These are phyloP conservation scores for Catocala nupta DNA, from an alignment of 2,888 invertebrate species.

Conservation along the genomic window DNA sequence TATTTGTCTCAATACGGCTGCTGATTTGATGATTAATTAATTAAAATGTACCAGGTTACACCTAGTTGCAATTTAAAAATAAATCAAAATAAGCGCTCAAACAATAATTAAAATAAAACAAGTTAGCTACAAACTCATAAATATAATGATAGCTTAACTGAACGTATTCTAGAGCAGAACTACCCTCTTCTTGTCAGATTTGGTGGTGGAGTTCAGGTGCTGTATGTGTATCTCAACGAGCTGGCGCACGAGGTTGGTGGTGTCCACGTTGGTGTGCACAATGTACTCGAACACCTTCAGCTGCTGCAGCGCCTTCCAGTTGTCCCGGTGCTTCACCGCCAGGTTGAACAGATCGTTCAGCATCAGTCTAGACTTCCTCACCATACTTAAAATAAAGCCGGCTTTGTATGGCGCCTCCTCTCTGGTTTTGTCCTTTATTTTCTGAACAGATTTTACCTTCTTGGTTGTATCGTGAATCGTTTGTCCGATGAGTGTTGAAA, in stretches of 20 bases:
- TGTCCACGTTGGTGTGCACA: conserved; percentile 78
- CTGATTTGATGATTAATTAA: no score
- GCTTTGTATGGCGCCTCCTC: conserved; percentile 64
- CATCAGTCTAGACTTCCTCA: conserved; percentile 73
- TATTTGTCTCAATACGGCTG: no score
- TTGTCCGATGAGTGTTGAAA: conserved; percentile 68
- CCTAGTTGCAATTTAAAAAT: no score
- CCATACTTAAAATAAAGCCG: conserved; percentile 73
- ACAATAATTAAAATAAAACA: no score
- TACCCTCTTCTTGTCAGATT: conserved; percentile 51
- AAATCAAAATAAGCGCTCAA: no score
- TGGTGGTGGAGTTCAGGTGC: conserved; percentile 56
- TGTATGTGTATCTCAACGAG: conserved; percentile 72
- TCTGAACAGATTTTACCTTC: conserved; percentile 63
- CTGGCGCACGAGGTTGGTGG: conserved; percentile 72
- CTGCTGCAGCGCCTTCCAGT: conserved; percentile 77
- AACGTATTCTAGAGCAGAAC: conserved; percentile 53
- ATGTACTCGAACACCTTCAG: conserved; percentile 78
- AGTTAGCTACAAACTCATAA: background rate
- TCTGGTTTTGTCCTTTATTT: conserved; percentile 57
- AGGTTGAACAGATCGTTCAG: conserved; percentile 77
- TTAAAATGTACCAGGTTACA: no score
- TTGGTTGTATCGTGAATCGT: conserved; percentile 68
- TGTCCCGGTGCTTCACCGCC: conserved; percentile 73
- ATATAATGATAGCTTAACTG: background rate